These are phyloP conservation scores for Conus ventricosus DNA, from an alignment of 1,140 invertebrate genomes.

Conservation along the genomic window DNA sequence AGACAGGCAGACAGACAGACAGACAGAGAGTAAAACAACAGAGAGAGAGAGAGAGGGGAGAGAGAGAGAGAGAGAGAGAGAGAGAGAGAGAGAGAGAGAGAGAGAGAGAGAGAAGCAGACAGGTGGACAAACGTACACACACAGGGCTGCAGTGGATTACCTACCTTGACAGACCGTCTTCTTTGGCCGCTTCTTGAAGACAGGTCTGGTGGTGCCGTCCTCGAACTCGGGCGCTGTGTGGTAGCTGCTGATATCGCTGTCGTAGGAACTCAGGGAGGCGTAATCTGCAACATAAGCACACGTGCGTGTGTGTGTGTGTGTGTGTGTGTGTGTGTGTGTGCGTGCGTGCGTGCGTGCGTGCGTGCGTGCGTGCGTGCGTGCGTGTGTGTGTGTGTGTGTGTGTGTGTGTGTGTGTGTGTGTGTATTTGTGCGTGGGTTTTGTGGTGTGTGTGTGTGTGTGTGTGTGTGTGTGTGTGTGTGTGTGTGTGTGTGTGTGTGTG, in stretches of 20 bases:
- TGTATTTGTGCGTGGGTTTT: too few species aligned
- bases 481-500: too few species aligned
- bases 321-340: too few species aligned
- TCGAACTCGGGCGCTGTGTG: conserved; percentile 62
- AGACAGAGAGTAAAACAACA: too few species aligned
- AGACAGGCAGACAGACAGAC: not conserved
- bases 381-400: not conserved
- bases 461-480: too few species aligned
- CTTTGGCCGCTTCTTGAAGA: conserved; percentile 58
- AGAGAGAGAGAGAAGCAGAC: too few species aligned
- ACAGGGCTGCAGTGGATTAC: not conserved
- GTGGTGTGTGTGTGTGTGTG: too few species aligned
- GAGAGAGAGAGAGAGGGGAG: too few species aligned
- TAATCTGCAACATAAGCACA: conserved; percentile 39
- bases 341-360: not conserved
- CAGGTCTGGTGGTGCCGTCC: conserved; percentile 62
- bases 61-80: too few species aligned
- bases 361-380: not conserved
- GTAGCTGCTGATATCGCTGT: conserved; percentile 49
- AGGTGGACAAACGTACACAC: not conserved
- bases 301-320: too few species aligned
- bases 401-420: conserved; percentile 6
- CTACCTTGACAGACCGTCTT: conserved; percentile 59
- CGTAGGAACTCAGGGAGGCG: conserved; percentile 46
- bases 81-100: too few species aligned